These are phyloP conservation scores for Mobula hypostoma DNA, from an alignment of 2,113 vertebrate genomes.

Conservation along the genomic window DNA sequence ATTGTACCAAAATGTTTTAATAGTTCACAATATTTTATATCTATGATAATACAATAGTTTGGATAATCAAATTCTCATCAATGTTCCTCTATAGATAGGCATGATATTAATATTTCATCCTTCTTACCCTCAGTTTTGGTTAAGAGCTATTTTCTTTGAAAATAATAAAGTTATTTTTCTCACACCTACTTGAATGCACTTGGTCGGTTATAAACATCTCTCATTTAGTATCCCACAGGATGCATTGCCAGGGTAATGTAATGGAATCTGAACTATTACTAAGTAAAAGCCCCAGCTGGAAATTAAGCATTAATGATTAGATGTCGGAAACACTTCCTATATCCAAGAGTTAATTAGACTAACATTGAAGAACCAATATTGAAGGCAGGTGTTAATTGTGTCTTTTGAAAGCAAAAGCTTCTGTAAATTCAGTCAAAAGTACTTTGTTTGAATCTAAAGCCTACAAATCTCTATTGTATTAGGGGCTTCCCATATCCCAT, in stretches of 20 bases:
- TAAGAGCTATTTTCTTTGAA: not conserved
- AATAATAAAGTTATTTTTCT: not conserved
- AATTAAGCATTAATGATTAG: not conserved
- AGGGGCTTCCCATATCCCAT: not conserved
- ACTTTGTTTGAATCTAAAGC: not conserved
- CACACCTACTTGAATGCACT: not conserved
- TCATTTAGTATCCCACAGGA: not conserved
- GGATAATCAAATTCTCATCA: not conserved
- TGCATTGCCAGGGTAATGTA: not conserved
- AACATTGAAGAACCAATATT: not conserved
- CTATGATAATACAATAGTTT: not conserved
- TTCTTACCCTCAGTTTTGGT: not conserved
- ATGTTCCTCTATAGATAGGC: not conserved
- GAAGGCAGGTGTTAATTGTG: not conserved
- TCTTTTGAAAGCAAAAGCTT: not conserved
- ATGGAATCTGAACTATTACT: not conserved
- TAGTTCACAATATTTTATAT: not conserved
- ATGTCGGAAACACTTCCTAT: not conserved
- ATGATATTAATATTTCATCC: not conserved
- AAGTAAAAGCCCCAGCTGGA: not conserved
- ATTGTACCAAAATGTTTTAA: not conserved
- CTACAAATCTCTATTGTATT: not conserved
- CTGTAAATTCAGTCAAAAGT: not conserved
- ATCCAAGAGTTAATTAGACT: not conserved
- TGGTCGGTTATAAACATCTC: slow-evolving; percentile 4